A percentile compares a stretch with the other conserved stretches of the same genome.
Conservation (phyloP, 2,888 invertebrate genomes). For the Napeogenes sylphis region DNA sequence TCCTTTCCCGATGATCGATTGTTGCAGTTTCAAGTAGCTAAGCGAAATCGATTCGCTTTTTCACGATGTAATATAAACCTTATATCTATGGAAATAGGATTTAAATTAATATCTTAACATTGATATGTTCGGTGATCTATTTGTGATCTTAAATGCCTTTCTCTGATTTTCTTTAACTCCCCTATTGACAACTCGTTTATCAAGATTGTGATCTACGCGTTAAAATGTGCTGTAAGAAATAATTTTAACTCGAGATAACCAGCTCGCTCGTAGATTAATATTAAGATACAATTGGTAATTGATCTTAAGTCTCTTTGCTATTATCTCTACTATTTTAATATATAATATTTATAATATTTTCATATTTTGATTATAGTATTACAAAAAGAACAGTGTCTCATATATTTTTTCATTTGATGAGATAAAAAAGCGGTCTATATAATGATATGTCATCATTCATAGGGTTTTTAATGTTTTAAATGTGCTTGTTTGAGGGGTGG, state of each 20-base stretch:
- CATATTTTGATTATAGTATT: too few species aligned
- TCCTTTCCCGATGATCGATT: conserved; percentile 54
- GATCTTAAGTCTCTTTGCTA: too few species aligned
- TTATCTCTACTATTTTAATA: too few species aligned
- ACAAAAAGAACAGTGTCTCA: too few species aligned
- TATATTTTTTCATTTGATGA: too few species aligned
- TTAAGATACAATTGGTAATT: too few species aligned
- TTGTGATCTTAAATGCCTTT: conserved; percentile 34
- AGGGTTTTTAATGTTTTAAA: too few species aligned
- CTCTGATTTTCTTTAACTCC: conserved; percentile 30
- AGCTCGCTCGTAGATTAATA: conserved; percentile 7
- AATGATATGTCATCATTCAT: too few species aligned
- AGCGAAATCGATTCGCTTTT: conserved; percentile 48
- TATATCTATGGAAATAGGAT: conserved; percentile 25
- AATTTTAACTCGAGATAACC: conserved; percentile 19
- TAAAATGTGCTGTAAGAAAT: conserved; percentile 15
- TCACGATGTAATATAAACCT: conserved; percentile 31
- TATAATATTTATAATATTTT: too few species aligned
- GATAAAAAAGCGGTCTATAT: too few species aligned
- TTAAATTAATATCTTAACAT: conserved; percentile 24
- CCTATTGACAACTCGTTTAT: conserved; percentile 35
- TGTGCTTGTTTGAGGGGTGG: too few species aligned
- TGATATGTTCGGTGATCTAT: conserved; percentile 53
- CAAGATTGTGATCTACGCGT: conserved; percentile 33
- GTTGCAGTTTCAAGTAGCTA: conserved; percentile 48